Evolutionary conservation across 2,888 invertebrate species (phyloP).

Genomic region (Tipula confusa): DNA sequence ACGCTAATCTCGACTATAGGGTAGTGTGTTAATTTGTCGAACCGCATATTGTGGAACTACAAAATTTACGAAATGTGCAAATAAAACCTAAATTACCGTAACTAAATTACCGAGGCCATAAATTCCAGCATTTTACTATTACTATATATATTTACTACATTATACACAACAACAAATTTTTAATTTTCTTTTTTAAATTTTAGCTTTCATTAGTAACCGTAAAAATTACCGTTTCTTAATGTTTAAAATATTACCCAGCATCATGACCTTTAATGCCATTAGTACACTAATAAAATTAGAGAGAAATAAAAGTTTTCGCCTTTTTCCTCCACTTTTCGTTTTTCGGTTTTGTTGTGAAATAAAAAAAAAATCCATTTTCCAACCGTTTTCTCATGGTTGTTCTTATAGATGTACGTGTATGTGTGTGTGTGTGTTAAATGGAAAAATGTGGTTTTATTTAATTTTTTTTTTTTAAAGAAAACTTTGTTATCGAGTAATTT

Average conservation of each 20-base stretch:
- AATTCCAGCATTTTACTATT: background rate
- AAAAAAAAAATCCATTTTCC: background rate
- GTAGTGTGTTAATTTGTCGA: no score
- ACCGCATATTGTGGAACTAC: no score
- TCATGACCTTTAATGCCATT: background rate
- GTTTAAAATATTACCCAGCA: conserved; percentile 1
- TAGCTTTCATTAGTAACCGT: background rate
- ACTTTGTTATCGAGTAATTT: conserved; percentile 20
- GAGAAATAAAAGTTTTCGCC: background rate
- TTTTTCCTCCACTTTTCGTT: background rate
- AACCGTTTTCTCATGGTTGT: background rate
- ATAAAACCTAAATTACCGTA: background rate
- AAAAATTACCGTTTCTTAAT: conserved; percentile 1
- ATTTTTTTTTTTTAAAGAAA: background rate
- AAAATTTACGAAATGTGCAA: no score
- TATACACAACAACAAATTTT: background rate
- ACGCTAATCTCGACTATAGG: no score
- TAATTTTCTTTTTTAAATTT: background rate
- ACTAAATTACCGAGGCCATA: background rate
- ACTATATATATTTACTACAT: no score
- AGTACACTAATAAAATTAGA: conserved; percentile 14
- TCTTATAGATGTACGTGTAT: background rate
- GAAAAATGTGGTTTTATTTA: conserved; percentile 25
- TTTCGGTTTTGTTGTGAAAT: background rate
- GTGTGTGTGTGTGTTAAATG: conserved; percentile 5